phyloP scores from a whole-genome alignment of 2,113 vertebrate genomes.

The Cinclus cinclus region DNA sequence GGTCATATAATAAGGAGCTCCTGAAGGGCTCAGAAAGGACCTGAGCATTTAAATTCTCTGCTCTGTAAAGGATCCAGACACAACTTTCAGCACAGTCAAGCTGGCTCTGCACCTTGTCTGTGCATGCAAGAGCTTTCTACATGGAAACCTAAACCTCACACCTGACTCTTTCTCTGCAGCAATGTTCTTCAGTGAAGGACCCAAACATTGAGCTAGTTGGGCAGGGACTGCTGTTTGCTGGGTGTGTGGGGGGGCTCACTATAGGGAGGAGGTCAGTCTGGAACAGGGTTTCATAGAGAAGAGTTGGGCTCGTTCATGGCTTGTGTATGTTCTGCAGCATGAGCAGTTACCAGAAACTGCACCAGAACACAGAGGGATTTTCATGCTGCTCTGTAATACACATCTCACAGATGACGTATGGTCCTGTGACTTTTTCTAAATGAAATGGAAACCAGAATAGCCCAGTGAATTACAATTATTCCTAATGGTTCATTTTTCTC shows the following conservation, averaged over 20 bases:
- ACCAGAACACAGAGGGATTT: neutral
- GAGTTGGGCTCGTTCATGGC: neutral
- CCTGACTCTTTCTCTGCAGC: neutral
- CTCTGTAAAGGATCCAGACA: neutral
- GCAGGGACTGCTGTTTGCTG: neutral
- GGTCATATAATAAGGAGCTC: neutral
- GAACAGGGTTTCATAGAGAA: neutral
- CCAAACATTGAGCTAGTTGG: neutral
- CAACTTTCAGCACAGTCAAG: neutral
- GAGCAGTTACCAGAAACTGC: neutral
- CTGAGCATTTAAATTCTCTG: neutral
- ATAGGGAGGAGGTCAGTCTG: neutral
- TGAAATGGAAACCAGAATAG: neutral
- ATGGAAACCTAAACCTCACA: neutral
- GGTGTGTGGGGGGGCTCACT: neutral
- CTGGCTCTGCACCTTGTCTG: neutral
- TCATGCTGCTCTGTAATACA: neutral
- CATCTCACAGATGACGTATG: neutral
- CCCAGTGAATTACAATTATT: neutral
- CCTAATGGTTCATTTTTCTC: neutral
- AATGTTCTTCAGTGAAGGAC: neutral
- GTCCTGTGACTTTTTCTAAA: neutral
- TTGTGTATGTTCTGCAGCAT: neutral
- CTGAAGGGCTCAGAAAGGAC: neutral
- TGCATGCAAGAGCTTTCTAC: neutral